Evolutionary conservation across 2,113 vertebrate genomes (phyloP), one percentile per base, ranked within the genome.

Genomic region (Hypomesus transpacificus): DNA sequence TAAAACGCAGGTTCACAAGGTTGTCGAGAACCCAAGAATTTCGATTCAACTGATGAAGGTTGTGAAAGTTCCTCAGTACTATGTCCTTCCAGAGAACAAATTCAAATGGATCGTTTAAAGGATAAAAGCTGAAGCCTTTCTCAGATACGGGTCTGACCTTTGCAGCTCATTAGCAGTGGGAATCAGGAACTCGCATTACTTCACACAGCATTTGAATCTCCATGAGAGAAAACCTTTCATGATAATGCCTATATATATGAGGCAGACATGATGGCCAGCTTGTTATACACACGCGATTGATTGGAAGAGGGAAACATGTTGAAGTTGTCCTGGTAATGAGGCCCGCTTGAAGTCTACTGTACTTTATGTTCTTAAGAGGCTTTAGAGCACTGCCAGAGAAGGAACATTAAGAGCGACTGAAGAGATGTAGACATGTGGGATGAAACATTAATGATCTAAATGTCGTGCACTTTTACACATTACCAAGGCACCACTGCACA

Each of bases 381-480:
- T 66, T 67, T 58, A 73, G n/a, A 14, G 28, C 53, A 46, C 18
- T 18, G 3, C 66, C n/a, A 24, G 34, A 69, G 31, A 52, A 14
- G 14, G 28, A 39, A 69, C 56, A 65, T 50, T 57, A 67, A 68
- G 68, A 24, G 24, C 31, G 28, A 58, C 73, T 70, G 16, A 66
- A 56, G 21, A 26, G 17, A 66, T 61, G 46, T 18, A 51, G 13
- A 75, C 61, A 63, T 63, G 73, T 52, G 60, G 9, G 50, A 57
- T 66, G 51, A 76, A 70, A 70, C 59, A 64, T 69, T 65, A 58
- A 76, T 71, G 58, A 69, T 56, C 21, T n/a, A 56, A 67, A 57
- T 5, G 18, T 20, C n/a, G 14, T 46, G 54, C 13, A 68, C 31
- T 69, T 53, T 34, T 26, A 14, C 59, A 67, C 39, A 31, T 63